Conservation (phyloP, 2,888 invertebrate genomes). For the Charanyca ferruginea region DNA sequence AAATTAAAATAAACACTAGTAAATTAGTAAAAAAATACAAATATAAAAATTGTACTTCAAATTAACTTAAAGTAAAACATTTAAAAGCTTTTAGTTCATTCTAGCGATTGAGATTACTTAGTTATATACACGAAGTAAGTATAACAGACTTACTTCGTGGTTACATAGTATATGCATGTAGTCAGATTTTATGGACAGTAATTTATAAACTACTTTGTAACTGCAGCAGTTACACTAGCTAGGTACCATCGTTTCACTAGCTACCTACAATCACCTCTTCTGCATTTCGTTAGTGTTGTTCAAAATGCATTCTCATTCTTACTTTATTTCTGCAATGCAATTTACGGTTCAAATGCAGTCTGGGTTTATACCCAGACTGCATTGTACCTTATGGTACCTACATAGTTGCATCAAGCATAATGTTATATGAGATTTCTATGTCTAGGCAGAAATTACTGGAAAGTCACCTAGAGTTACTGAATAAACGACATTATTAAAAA, state of each 20-base stretch:
- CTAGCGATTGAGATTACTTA: slow-evolving; percentile 7
- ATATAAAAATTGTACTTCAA: slow-evolving; percentile 49
- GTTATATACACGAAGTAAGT: too few relatives aligned
- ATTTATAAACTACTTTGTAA: neutral
- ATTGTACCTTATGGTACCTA: too few relatives aligned
- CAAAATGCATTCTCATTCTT: neutral
- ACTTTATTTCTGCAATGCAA: slow-evolving; percentile 5
- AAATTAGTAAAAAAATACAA: slow-evolving; percentile 26
- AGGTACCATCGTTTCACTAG: neutral
- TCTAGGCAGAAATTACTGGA: slow-evolving; percentile 6
- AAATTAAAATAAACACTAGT: slow-evolving; percentile 1
- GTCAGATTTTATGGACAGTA: too few relatives aligned
- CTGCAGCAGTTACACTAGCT: neutral
- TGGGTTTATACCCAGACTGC: too few relatives aligned
- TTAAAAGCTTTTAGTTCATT: neutral
- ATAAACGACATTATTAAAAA: slow-evolving; percentile 19
- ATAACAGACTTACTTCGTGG: too few relatives aligned
- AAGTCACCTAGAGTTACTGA: neutral
- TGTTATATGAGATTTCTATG: slow-evolving; percentile 9
- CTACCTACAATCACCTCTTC: neutral
- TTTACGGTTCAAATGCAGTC: slow-evolving; percentile 4
- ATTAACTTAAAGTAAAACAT: slow-evolving; percentile 28
- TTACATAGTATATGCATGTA: too few relatives aligned
- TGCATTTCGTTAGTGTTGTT: neutral
- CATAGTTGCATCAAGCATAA: slow-evolving; percentile 7